Base-by-base conservation (phyloP, 1,140 invertebrate species). In the Aleiodes sp. region DNA sequence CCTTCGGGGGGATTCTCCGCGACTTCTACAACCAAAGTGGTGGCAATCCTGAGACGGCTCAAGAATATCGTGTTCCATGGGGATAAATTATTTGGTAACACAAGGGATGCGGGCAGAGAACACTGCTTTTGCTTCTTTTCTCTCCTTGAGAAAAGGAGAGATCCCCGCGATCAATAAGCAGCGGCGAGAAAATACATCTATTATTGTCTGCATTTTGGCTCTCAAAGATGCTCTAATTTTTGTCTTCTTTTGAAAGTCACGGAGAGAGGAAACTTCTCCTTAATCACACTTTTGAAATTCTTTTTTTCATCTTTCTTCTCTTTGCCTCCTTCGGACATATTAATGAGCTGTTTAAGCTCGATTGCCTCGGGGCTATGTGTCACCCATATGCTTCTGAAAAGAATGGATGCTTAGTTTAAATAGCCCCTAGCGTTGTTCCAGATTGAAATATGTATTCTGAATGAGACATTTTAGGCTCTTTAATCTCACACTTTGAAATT, bases 1-100 rank as follows among this genome's bases (percentile, higher is more conserved):
- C 62, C 67, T 39, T 3, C 16, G 9, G n/a, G 43, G 37, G 46
- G 60, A 71, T 73, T 67, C 46, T 69, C 62, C 60, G 64, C 75
- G 76, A 77, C 76, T 72, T 74, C 67, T 66, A 60, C 26, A n/a
- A 35, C 29, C 52, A 63, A 69, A 63, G 46, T n/a, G n/a, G n/a
- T 59, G 28, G 39, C 57, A 68, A n/a, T n/a, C 35, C 29, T 10
- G 10, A 8, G 28, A 59, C 14, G 29, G 28, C n/a, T n/a, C 28
- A 0, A n/a, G 3, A 31, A n/a, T 29, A 33, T 59, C 56, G 14
- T n/a, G 28, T 57, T 9, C 2, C 52, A 9, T 24, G 14, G 21
- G 12, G 4, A 26, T 10, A 56, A 16, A 35, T 35, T 35, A 35
- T 10, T 35, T 10, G 10, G 31, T 4, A 35, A 35, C 31, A 35